These are phyloP conservation scores for Imbricaverruca yamaguchii DNA, from an alignment of 2,888 invertebrate genomes.

Conservation along the genomic window DNA sequence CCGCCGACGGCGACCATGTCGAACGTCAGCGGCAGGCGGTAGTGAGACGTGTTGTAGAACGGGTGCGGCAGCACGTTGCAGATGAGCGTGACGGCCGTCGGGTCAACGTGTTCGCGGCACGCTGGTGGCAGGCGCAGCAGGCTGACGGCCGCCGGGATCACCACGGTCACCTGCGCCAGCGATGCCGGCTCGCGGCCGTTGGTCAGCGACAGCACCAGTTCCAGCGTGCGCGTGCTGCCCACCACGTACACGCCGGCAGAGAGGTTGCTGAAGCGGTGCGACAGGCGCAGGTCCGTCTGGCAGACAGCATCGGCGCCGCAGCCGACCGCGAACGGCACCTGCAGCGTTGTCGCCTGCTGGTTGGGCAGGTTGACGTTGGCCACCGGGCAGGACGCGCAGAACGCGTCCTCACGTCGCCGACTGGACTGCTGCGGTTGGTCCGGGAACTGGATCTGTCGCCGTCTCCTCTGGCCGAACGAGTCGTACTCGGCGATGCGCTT, in stretches of 20 bases:
- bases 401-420: constrained; percentile 25
- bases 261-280: constrained; percentile 22
- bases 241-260: constrained; percentile 35
- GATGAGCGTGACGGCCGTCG: neutral
- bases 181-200: constrained; percentile 42
- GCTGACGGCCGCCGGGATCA: constrained; percentile 28
- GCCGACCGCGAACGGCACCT: constrained; percentile 42
- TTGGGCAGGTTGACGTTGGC: constrained; percentile 25
- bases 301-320: constrained; percentile 52
- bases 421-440: neutral
- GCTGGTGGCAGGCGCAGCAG: constrained; percentile 27
- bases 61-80: constrained; percentile 7
- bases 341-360: constrained; percentile 17
- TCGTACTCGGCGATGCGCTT: neutral
- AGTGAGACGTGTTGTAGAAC: neutral
- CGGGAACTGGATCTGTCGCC: neutral
- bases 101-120: constrained; percentile 16
- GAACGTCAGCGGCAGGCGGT: neutral
- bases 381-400: constrained; percentile 35
- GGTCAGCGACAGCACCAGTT: constrained; percentile 37
- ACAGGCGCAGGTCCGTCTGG: constrained; percentile 44
- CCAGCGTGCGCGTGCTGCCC: constrained; percentile 37
- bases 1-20: neutral
- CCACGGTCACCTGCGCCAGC: constrained; percentile 36
- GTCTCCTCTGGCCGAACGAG: neutral